Conservation (phyloP, 1,140 invertebrate genomes). For the Hyposmocoma kahamanoa region DNA sequence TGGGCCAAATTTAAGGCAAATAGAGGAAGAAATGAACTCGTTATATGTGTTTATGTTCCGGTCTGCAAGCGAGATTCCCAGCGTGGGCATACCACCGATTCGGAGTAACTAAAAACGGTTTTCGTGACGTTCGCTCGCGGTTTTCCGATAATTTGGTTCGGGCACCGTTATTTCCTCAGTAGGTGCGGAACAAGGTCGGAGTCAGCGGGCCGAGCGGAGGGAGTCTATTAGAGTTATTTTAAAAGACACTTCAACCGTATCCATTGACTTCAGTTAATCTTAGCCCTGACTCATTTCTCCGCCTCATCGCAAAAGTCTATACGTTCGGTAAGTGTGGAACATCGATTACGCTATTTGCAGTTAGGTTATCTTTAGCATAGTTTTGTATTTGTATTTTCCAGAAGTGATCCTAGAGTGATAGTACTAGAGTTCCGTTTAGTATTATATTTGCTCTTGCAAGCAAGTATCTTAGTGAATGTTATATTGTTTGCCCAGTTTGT, state of each 20-base stretch:
- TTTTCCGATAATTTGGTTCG: slow-evolving; percentile 50
- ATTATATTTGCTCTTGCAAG: too few species aligned
- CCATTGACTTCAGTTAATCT: not conserved
- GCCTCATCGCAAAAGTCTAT: not conserved
- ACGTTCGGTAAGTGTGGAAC: too few species aligned
- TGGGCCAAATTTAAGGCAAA: not conserved
- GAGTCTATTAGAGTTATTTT: not conserved
- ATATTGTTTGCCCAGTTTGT: slow-evolving; percentile 44
- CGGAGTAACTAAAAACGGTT: slow-evolving; percentile 34
- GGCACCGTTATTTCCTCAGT: slow-evolving; percentile 47
- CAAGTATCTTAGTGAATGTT: slow-evolving; percentile 19
- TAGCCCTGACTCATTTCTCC: not conserved
- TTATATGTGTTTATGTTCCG: slow-evolving; percentile 33
- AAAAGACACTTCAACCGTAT: not conserved
- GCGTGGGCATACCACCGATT: slow-evolving; percentile 36
- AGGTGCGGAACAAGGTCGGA: slow-evolving; percentile 22
- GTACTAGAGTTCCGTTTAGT: too few species aligned
- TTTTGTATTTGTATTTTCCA: too few species aligned
- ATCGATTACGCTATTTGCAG: too few species aligned
- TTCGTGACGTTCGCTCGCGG: slow-evolving; percentile 27
- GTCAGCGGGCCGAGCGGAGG: not conserved
- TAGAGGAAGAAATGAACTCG: slow-evolving; percentile 10
- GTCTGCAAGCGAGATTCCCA: slow-evolving; percentile 21
- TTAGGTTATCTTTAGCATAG: too few species aligned
- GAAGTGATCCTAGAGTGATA: too few species aligned